Conservation (phyloP, 53 echinoderm and acorn worm genomes). For the Apostichopus leukothele region DNA sequence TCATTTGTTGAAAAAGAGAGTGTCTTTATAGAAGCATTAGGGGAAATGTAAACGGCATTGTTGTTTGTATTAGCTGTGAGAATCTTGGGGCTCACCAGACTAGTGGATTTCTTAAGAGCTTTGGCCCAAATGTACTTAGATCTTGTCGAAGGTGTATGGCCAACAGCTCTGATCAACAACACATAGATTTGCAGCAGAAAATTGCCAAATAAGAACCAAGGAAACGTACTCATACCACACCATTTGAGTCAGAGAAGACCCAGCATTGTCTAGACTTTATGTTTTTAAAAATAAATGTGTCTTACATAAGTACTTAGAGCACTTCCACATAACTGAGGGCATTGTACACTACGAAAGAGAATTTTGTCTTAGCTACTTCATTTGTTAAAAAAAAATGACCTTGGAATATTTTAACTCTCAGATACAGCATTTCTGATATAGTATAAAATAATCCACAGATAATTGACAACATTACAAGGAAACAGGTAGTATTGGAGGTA, state of each 20-base stretch:
- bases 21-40: too few species aligned
- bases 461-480: background rate
- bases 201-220: conserved; percentile 9
- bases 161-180: background rate
- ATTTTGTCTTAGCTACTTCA: conserved; percentile 14
- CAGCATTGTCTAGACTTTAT: background rate
- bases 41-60: too few species aligned
- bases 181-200: background rate
- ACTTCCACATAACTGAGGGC: conserved; percentile 41
- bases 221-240: background rate
- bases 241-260: background rate
- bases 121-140: conserved; percentile 21
- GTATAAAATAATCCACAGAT: conserved; percentile 13
- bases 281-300: conserved; percentile 24
- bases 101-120: too few species aligned
- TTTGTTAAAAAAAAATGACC: background rate
- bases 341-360: conserved; percentile 29
- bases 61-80: too few species aligned
- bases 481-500: conserved; percentile 6
- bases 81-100: too few species aligned
- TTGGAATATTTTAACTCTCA: conserved; percentile 32
- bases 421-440: conserved; percentile 27
- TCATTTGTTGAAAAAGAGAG: too few species aligned
- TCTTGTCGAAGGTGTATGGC: conserved; percentile 35
- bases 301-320: background rate